Conservation (phyloP, 2,888 invertebrate species). For the Drosophila kambysellisi region DNA sequence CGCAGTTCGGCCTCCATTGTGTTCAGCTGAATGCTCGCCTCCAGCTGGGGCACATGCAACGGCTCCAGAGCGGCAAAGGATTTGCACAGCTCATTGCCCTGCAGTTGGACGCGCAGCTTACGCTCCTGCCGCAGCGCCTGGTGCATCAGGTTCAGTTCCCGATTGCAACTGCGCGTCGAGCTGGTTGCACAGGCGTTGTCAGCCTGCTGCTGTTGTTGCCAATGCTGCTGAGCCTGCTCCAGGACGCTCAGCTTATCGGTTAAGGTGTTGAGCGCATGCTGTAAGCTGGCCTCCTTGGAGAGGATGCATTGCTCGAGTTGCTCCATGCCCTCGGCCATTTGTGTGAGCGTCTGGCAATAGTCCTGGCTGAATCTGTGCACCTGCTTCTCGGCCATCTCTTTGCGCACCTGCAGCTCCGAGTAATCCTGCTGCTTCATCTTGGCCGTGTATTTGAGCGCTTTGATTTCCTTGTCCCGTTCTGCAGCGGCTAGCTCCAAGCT, state of each 20-base stretch:
- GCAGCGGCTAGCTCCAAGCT: slow-evolving; percentile 93
- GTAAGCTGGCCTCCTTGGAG: slow-evolving; percentile 96
- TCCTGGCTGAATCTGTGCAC: slow-evolving; percentile 87
- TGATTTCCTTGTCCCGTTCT: slow-evolving; percentile 95
- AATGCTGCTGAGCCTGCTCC: slow-evolving; percentile 93
- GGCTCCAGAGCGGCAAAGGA: slow-evolving; percentile 86
- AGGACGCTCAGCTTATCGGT: slow-evolving; percentile 96
- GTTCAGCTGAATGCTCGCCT: slow-evolving; percentile 52
- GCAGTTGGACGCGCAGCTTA: slow-evolving; percentile 86
- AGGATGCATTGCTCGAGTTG: slow-evolving; percentile 89
- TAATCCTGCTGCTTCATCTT: slow-evolving; percentile 96
- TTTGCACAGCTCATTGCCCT: slow-evolving; percentile 86
- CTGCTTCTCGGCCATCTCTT: slow-evolving; percentile 97
- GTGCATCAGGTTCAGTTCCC: slow-evolving; percentile 68
- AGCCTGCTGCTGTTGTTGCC: slow-evolving; percentile 91
- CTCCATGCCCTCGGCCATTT: slow-evolving; percentile 87
- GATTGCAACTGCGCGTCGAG: slow-evolving; percentile 64
- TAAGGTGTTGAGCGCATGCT: slow-evolving; percentile 96
- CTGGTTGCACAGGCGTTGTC: slow-evolving; percentile 79
- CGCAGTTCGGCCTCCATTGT: slow-evolving; percentile 81
- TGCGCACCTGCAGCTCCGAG: slow-evolving; percentile 95
- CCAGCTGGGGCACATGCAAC: slow-evolving; percentile 85
- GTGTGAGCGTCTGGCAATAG: slow-evolving; percentile 62
- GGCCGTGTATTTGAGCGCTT: slow-evolving; percentile 93
- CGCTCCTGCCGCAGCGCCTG: slow-evolving; percentile 86